Conservation (phyloP, 1,140 invertebrate species). For the Drosophila subobscura region DNA sequence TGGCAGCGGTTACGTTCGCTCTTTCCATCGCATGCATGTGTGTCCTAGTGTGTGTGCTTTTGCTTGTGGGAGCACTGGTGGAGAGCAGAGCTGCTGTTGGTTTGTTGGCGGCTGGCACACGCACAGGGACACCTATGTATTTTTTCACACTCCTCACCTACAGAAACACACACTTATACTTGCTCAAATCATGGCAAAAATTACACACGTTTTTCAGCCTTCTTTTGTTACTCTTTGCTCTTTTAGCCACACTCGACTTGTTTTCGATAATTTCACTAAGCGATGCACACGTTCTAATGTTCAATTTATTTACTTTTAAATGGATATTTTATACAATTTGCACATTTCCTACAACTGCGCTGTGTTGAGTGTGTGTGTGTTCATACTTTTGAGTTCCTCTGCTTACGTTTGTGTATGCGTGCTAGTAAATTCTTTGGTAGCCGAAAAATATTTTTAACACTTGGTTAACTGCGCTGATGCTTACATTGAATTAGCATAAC, state of each 20-base stretch:
- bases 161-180: constrained; percentile 31
- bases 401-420: constrained; percentile 37
- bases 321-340: constrained; percentile 66
- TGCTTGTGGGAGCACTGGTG: not conserved
- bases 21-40: constrained; percentile 25
- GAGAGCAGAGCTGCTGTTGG: constrained; percentile 21
- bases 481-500: constrained; percentile 44
- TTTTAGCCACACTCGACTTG: constrained; percentile 22
- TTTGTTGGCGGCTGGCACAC: constrained; percentile 63
- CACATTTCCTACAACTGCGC: constrained; percentile 69
- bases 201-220: constrained; percentile 47
- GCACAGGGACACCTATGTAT: constrained; percentile 52
- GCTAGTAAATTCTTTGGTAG: constrained; percentile 66
- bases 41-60: not conserved
- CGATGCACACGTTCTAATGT: constrained; percentile 22
- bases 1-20: constrained; percentile 72
- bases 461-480: constrained; percentile 28
- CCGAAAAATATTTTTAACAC: constrained; percentile 58
- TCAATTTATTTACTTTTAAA: constrained; percentile 52
- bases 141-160: constrained; percentile 63
- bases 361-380: constrained; percentile 47
- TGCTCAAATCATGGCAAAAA: constrained; percentile 49
- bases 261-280: constrained; percentile 32
- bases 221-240: constrained; percentile 16
- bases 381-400: constrained; percentile 21